A percentile compares a stretch with the other conserved stretches of the same genome.
These are phyloP conservation scores for Parauchenoglanis punctatus DNA, from an alignment of 2,797 vertebrate genomes.

Conservation along the genomic window DNA sequence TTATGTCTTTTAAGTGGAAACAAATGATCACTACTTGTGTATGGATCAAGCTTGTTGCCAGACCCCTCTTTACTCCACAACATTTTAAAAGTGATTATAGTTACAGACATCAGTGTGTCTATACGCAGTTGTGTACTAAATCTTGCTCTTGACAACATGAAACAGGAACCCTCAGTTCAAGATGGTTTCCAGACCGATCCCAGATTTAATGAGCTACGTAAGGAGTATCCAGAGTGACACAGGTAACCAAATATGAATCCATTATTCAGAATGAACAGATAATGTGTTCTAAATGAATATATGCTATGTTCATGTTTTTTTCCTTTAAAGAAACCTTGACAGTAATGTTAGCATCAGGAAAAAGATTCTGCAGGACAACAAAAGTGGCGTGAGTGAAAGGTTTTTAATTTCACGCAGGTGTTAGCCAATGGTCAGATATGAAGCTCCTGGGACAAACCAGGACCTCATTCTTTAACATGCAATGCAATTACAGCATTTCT, in stretches of 20 bases:
- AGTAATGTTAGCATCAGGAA: background rate
- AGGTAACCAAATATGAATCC: constrained; percentile 20
- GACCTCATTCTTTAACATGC: background rate
- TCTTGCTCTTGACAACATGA: constrained; percentile 61
- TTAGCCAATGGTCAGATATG: background rate
- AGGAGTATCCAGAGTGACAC: constrained; percentile 42
- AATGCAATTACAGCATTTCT: background rate
- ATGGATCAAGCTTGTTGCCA: background rate
- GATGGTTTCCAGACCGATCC: constrained; percentile 56
- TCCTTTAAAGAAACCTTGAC: background rate
- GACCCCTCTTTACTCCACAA: background rate
- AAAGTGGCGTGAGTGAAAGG: background rate
- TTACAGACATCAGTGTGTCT: constrained; percentile 46
- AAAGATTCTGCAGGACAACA: background rate
- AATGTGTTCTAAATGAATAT: background rate
- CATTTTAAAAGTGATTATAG: constrained; percentile 37
- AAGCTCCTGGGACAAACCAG: background rate
- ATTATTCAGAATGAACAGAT: background rate
- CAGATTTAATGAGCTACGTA: constrained; percentile 53
- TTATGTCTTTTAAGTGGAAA: background rate
- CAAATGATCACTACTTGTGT: background rate
- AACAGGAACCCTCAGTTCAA: constrained; percentile 36
- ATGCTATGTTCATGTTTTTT: background rate
- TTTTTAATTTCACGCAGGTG: background rate
- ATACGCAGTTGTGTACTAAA: background rate